Evolutionary conservation across 2,797 vertebrate genomes (phyloP).

Genomic region (Petrocephalus sullivani): DNA sequence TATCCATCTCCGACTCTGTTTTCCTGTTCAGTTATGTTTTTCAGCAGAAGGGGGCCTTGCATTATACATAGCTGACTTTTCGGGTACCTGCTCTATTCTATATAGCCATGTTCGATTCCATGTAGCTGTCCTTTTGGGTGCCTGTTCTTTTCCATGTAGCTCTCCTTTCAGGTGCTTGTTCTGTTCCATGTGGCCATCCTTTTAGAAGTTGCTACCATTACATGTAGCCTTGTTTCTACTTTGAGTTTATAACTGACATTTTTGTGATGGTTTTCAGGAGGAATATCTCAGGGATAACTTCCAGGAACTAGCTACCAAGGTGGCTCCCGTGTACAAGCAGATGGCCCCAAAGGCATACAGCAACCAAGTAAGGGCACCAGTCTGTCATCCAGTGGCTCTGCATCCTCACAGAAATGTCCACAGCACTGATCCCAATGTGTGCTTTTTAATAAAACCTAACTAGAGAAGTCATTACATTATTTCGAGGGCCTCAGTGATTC

Average conservation of each 20-base stretch:
- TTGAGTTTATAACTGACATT: not conserved
- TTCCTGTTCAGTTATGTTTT: not conserved
- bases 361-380: conserved; percentile 78
- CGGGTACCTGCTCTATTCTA: not conserved
- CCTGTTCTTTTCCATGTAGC: not conserved
- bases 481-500: not conserved
- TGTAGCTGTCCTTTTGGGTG: not conserved
- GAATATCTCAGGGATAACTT: conserved; percentile 88
- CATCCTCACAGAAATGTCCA: not conserved
- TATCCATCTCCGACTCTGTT: not conserved
- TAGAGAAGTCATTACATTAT: not conserved
- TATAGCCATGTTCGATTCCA: not conserved
- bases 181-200: not conserved
- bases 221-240: not conserved
- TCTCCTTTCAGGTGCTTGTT: not conserved
- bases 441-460: not conserved
- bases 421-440: not conserved
- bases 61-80: not conserved
- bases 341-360: conserved; percentile 90
- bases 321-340: conserved; percentile 85
- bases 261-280: conserved; percentile 62
- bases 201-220: not conserved
- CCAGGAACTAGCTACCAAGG: conserved; percentile 83
- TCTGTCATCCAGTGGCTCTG: not conserved
- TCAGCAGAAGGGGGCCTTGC: not conserved